Evolutionary conservation across 2,113 vertebrate genomes (phyloP), one percentile per base, ranked within the genome.

Genomic region (Sminthopsis crassicaudata): DNA sequence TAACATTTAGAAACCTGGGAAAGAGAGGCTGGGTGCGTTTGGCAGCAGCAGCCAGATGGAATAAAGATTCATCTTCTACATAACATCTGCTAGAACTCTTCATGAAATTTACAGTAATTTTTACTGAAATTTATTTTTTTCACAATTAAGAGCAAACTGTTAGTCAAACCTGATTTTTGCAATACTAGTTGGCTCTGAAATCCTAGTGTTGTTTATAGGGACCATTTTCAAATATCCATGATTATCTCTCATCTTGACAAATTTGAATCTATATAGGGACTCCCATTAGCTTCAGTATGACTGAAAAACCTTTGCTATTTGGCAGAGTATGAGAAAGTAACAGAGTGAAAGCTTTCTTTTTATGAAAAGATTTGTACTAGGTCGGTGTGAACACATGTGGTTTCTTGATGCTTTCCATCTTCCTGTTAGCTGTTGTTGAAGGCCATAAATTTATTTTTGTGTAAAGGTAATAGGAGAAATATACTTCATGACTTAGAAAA

Each of bases 361-460:
- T 24, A 93, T 96, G 84, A 94, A 90, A 95, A 84, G 95, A 91
- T 98, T 98, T 97, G 54, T 98, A 96, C 95, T 88, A 93, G 94
- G 97, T 96, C n/a, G 25, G 22, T 16, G 0, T 55, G 92, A 94
- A 96, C 52, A 30, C 55, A 89, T 97, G 95, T 97, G 96, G 57
- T 97, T 96, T 96, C 91, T 96, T 11, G 24, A 93, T 97, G 95
- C 91, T 94, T 92, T 89, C 92, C 92, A 84, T 93, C 96, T 53
- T 91, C 19, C 89, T 84, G 42, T 95, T 97, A 93, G 92, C 93
- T 95, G 46, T 50, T 91, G 89, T 67, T 42, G 94, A 93, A 96
- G 93, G 94, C 94, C 96, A 92, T 97, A 94, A 84, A 54, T 94
- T 97, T 96, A 96, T 93, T 97, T 91, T 91, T 76, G 25, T n/a